Conservation (phyloP, 2,797 vertebrate species). For the Gorsachius magnificus region DNA sequence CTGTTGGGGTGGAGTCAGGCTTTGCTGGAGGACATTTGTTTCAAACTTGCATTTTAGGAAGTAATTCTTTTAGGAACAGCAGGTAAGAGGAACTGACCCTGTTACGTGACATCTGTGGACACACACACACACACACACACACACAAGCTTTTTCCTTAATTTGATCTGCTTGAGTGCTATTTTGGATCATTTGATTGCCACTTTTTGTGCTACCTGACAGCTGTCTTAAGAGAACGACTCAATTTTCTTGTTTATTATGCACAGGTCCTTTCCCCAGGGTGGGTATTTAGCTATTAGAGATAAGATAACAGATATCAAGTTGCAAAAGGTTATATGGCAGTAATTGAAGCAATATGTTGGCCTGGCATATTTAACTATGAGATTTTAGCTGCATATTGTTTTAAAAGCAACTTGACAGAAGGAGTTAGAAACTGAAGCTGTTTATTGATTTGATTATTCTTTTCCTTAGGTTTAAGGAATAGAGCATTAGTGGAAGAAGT, state of each 20-base stretch:
- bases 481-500: neutral
- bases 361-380: neutral
- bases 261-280: neutral
- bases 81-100: neutral
- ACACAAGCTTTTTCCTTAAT: neutral
- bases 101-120: neutral
- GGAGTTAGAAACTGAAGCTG: neutral
- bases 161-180: neutral
- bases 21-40: neutral
- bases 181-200: conserved; percentile 6
- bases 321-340: conserved; percentile 32
- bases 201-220: conserved; percentile 41
- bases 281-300: conserved; percentile 29
- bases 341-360: conserved; percentile 32
- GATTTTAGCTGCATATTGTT: conserved; percentile 6
- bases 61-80: neutral
- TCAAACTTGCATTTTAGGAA: neutral
- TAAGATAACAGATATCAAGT: conserved; percentile 9
- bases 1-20: neutral
- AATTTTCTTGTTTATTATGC: conserved; percentile 47
- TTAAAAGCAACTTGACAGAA: conserved; percentile 23
- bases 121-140: neutral
- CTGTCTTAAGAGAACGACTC: conserved; percentile 12
- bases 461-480: neutral
- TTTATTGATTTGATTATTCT: conserved; percentile 18